Evolutionary conservation across 2,113 vertebrate species (phyloP), one percentile per base, ranked within the genome.

Genomic region (Zosterops japonicus): DNA sequence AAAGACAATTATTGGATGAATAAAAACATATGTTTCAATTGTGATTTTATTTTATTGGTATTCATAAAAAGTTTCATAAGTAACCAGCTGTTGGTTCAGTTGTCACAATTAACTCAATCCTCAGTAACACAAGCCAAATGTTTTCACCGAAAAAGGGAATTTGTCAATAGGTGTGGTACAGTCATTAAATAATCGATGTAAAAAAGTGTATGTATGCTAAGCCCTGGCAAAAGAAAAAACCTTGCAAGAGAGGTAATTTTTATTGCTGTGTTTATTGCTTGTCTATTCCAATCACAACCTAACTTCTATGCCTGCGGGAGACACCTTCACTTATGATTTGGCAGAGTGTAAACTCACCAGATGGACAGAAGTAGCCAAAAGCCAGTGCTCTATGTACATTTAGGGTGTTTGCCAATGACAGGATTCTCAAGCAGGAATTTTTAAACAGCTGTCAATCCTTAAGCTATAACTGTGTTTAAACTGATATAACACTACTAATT

Each of bases 281-380:
- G 24, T 77, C 86, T 82, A 50, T 79, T 50, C 39, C 46, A 86
- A 17, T 72, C 70, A 67, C 39, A 94, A 65, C 24, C 61, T 57
- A 77, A 83, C 44, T 79, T 61, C 78, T 81, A 15, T 61, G 80
- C 88, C 65, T 0, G 0, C 31, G 61, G 65, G 81, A 90, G 35
- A 69, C 31, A 89, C 94, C 50, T 94, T 94, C 69, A 59, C 52
- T 95, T 93, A 84, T 39, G 71, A 84, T 63, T 96, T 97, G 96
- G 91, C 96, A 92, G 42, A 72, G 12, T 20, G n/a, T 79, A 83
- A 93, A 60, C 75, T 83, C 84, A 94, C 83, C 96, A 97, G 96
- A 97, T 96, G 96, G 94, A 83, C 83, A 79, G 71, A 91, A 83
- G 78, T 52, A 95, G 88, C 71, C 95, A 96, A 90, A 95, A 92